Evolutionary conservation across 2,113 vertebrate species (phyloP), one percentile per base, ranked within the genome.

Genomic region (Tupaia tana): DNA sequence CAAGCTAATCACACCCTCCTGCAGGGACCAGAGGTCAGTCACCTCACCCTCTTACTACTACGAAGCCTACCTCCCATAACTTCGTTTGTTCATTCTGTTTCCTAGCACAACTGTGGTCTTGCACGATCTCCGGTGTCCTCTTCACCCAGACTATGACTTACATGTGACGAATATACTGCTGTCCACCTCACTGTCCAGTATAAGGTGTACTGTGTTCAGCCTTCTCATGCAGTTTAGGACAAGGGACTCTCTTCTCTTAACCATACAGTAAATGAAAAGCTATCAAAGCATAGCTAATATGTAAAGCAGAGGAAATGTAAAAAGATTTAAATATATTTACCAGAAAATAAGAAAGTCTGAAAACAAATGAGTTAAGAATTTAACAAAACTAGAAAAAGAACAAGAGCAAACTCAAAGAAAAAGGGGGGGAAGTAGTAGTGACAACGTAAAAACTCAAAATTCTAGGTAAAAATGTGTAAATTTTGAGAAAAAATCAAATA

Each of bases 401-500:
- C 27, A 81, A 80, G 20, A 78, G 64, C 59, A 88, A 84, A 71
- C 5, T 34, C 20, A 89, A 71, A 84, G 25, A 25, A 94, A 89
- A 83, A 61, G 6, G 10, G 31, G 10, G 24, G 24, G 61, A 71
- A 18, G 34, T 63, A 71, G 54, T 91, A 64, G 43, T 67, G 19
- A 66, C n/a, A 43, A 31, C 71, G 10, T 74, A 86, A 67, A 11
- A 89, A 66, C 10, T 56, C 80, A 27, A 89, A 89, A 92, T 83
- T 14, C 14, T 59, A 67, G 56, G 18, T 82, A n/a, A 81, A 94
- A 95, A 79, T 87, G 67, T 19, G 31, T 79, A 86, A 63, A 67
- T 83, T 86, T 90, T 79, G 70, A 89, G 29, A 70, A 90, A 91
- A 90, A 88, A 27, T 74, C 52, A 90, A 95, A 85, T 90, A 22